Conservation (phyloP, 2,113 vertebrate genomes). For the Vireo altiloquus region DNA sequence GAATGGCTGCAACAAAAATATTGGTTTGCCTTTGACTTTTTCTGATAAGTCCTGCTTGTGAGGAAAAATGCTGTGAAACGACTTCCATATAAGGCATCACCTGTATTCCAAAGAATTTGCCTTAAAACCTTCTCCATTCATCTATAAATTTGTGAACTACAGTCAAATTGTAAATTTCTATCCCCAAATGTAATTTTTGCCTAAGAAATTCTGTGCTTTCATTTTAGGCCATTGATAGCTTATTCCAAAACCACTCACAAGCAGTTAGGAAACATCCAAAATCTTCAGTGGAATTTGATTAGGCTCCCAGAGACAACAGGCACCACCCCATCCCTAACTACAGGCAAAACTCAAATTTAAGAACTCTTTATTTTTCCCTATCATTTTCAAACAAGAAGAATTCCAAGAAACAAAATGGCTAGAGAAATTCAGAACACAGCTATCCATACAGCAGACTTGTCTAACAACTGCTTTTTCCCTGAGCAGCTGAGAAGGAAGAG, state of each 20-base stretch:
- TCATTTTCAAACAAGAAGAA: background rate
- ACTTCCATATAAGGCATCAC: background rate
- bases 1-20: background rate
- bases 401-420: background rate
- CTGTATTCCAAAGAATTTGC: background rate
- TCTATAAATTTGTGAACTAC: background rate
- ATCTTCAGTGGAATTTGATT: background rate
- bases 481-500: background rate
- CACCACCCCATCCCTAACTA: background rate
- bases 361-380: background rate
- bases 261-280: background rate
- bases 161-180: background rate
- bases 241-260: background rate
- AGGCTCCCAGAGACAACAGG: fast-evolving
- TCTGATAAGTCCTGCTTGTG: background rate
- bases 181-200: background rate
- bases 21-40: background rate
- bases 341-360: background rate
- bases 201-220: background rate
- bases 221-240: background rate
- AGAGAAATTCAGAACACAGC: background rate
- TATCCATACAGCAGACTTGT: background rate
- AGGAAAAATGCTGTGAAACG: background rate
- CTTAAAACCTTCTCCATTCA: background rate
- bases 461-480: background rate